phyloP scores from a whole-genome alignment of 2,113 vertebrate genomes.

The Aegithalos caudatus region DNA sequence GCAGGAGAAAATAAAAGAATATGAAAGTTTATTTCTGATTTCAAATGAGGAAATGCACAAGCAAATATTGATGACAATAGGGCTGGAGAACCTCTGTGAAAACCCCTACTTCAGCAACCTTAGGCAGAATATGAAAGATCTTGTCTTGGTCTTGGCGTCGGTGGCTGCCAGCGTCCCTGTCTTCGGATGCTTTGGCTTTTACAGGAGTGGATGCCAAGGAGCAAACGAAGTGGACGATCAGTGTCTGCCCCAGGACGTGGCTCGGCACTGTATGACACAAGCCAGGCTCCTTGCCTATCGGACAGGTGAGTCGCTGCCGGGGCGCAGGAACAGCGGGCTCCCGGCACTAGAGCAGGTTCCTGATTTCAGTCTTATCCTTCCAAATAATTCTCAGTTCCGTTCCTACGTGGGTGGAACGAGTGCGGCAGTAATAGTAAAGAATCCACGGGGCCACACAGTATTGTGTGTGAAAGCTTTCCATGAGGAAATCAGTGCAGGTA shows the following conservation, averaged over 20 bases:
- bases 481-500: background rate
- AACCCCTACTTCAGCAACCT: conserved; percentile 89
- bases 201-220: conserved; percentile 57
- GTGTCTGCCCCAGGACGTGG: conserved; percentile 81
- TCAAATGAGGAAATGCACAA: conserved; percentile 76
- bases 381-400: background rate
- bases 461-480: background rate
- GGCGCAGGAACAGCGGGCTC: background rate
- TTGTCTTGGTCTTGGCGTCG: conserved; percentile 83
- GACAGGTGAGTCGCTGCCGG: conserved; percentile 79
- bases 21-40: conserved; percentile 82
- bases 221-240: conserved; percentile 49
- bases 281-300: conserved; percentile 86
- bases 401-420: background rate
- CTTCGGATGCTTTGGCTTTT: conserved; percentile 82
- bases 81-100: conserved; percentile 88
- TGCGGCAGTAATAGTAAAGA: background rate
- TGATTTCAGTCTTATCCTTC: background rate
- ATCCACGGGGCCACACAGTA: background rate
- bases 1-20: conserved; percentile 77
- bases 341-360: background rate
- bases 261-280: conserved; percentile 89
- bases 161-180: conserved; percentile 85
- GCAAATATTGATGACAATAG: conserved; percentile 81
- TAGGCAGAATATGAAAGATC: conserved; percentile 89